Evolutionary conservation across 2,888 invertebrate genomes (phyloP).

Genomic region (Tridacna gigas): DNA sequence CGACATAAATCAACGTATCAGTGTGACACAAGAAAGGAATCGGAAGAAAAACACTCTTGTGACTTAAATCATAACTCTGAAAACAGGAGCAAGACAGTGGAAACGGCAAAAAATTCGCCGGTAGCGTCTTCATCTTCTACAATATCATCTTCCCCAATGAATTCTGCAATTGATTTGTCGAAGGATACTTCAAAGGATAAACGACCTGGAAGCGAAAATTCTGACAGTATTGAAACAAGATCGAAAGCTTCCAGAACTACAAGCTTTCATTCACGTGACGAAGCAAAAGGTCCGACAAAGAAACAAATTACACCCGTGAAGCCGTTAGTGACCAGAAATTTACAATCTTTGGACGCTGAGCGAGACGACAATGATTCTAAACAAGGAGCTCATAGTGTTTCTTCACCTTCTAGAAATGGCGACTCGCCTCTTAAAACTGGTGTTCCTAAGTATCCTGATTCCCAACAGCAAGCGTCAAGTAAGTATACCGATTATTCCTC

Average conservation of each 20-base stretch:
- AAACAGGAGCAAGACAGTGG: neutral
- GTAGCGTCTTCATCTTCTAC: neutral
- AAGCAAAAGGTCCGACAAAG: neutral
- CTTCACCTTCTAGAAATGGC: neutral
- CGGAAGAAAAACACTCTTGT: neutral
- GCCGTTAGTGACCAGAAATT: neutral
- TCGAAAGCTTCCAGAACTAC: neutral
- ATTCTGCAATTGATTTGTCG: conserved; percentile 23
- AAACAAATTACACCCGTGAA: conserved; percentile 13
- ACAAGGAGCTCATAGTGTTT: neutral
- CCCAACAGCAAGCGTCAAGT: conserved; percentile 10
- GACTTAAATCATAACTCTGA: conserved; percentile 13
- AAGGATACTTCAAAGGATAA: neutral
- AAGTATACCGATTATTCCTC: neutral
- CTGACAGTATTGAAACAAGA: neutral
- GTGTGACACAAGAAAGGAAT: neutral
- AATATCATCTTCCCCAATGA: neutral
- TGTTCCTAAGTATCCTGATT: conserved; percentile 2
- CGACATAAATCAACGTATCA: neutral
- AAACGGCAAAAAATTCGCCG: neutral
- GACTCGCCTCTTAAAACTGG: neutral
- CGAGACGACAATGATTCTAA: neutral
- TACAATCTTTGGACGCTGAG: neutral
- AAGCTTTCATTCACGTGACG: neutral
- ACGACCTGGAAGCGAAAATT: neutral